A percentile compares a stretch with the other conserved stretches of the same genome.
phyloP scores from a whole-genome alignment of 2,888 invertebrate genomes.

The Fragum sueziense region DNA sequence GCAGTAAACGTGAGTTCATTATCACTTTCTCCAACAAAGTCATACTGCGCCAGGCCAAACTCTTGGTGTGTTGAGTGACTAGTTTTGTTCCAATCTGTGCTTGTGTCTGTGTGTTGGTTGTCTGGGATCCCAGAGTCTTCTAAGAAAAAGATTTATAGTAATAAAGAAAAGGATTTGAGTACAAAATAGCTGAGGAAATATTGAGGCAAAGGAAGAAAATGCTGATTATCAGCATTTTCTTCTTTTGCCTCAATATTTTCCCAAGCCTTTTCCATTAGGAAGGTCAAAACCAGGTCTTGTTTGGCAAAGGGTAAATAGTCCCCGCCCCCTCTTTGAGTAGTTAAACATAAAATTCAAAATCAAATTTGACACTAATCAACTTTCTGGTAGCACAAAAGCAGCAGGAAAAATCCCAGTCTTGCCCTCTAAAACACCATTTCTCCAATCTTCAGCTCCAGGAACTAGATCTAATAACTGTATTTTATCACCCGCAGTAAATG shows the following conservation, averaged over 20 bases:
- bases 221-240: neutral
- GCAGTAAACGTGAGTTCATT: slow-evolving; percentile 74
- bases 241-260: neutral
- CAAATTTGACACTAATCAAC: too few relatives aligned
- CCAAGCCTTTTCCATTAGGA: too few relatives aligned
- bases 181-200: too few relatives aligned
- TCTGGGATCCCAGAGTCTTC: too few relatives aligned
- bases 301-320: too few relatives aligned
- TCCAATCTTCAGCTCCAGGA: slow-evolving; percentile 83
- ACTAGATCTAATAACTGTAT: slow-evolving; percentile 86
- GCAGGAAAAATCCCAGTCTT: slow-evolving; percentile 74
- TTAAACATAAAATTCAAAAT: too few relatives aligned
- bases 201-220: neutral
- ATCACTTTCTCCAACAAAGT: slow-evolving; percentile 69
- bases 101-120: neutral
- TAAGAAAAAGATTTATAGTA: too few relatives aligned
- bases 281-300: too few relatives aligned
- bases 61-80: neutral
- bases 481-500: slow-evolving; percentile 64
- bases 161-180: too few relatives aligned
- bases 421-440: slow-evolving; percentile 67
- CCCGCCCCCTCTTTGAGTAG: too few relatives aligned
- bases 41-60: slow-evolving; percentile 67
- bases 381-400: slow-evolving; percentile 62
- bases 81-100: neutral